Evolutionary conservation across 1,140 invertebrate genomes (phyloP), one percentile per base, ranked within the genome.

Genomic region (Temnothorax curvispinosus): DNA sequence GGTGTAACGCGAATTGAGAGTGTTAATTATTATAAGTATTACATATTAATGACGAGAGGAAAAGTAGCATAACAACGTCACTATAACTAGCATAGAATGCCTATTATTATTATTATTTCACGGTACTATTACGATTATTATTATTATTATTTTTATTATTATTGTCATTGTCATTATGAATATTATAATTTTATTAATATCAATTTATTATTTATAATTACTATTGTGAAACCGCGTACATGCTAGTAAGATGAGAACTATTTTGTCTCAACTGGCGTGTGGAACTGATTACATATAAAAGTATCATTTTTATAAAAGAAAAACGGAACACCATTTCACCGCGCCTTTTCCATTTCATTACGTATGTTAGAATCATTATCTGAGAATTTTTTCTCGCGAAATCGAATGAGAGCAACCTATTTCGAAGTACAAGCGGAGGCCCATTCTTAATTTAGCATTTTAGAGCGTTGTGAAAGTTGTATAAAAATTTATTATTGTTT

Each of bases 261-360:
- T 77, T 32, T 74, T 86, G 44, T 85, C 75, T 0, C 60, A 13
- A 64, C 41, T 65, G 80, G 84, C 86, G 27, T 87, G 77, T 90
- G 44, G 91, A 92, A 92, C 91, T 92, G 91, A 92, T 87, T 91
- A 90, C 41, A 76, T 65, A 41, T 89, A 87, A 87, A 91, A 64
- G 5, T 44, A 82, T 64, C 69, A 50, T 85, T n/a, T 54, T 86
- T 82, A 44, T 82, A 85, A 67, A 85, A 35, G 44, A 60, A 13
- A 84, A 72, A 58, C n/a, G 18, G 6, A 58, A 47, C 27, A 60
- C 27, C 18, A 84, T 50, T 75, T 84, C 54, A 32, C 18, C 27
- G 18, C 41, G 18, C 54, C 50, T 84, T 84, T 80, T 52, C 1
- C 54, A 84, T 47, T 72, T 74, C 27, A 74, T 72, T 35, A 32